Conservation (phyloP, 2,797 vertebrate species). For the Micrastur ruficollis region DNA sequence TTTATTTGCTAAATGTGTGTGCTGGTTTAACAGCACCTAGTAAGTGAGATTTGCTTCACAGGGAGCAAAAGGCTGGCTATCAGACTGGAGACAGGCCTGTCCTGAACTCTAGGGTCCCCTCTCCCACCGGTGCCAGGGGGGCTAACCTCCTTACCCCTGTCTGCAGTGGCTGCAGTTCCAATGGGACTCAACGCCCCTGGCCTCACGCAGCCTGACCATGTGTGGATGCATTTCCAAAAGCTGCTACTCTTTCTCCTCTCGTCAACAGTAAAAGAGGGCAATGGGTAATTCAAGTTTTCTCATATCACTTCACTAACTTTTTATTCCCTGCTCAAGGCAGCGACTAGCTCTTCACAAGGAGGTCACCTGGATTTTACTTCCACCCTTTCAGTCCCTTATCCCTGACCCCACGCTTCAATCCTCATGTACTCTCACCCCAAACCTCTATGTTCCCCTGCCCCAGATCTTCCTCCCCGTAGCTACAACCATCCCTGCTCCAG, state of each 20-base stretch:
- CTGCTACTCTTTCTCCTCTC: neutral
- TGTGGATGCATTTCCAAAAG: neutral
- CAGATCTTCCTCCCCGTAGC: neutral
- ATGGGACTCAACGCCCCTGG: neutral
- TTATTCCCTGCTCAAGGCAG: neutral
- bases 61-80: neutral
- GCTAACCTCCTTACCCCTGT: neutral
- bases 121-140: fast-evolving
- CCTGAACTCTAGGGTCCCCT: neutral
- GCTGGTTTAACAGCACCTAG: neutral
- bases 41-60: neutral
- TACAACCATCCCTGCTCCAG: neutral
- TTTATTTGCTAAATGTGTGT: neutral
- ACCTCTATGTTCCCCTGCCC: neutral
- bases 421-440: fast-evolving
- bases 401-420: neutral
- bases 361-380: neutral
- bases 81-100: neutral
- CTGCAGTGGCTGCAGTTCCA: neutral
- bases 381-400: neutral
- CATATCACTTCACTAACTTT: neutral
- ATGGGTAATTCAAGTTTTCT: neutral
- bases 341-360: fast-evolving
- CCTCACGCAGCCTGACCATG: neutral
- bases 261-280: neutral